Percentiles rank a stretch among this genome's conserved stretches.
phyloP scores from a whole-genome alignment of 2,888 invertebrate species.

The Chaitophorus viminalis region DNA sequence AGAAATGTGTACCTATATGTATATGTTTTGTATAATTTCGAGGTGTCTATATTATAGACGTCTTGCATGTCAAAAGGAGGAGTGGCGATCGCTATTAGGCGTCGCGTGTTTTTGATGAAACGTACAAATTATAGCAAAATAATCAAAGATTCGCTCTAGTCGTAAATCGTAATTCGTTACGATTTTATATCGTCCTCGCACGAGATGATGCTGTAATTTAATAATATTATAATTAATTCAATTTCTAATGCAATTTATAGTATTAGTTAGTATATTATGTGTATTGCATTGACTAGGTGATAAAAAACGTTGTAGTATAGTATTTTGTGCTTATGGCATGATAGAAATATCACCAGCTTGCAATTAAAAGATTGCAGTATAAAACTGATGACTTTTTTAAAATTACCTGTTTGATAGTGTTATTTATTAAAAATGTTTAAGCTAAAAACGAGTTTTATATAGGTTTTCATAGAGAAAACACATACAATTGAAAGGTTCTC shows the following conservation, averaged over 20 bases:
- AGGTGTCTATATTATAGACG: conserved; percentile 52
- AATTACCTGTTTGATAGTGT: no score
- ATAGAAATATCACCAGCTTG: no score
- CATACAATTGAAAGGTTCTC: no score
- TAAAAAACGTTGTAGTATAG: no score
- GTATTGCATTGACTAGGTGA: not conserved
- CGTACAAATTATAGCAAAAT: conserved; percentile 22
- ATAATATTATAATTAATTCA: conserved; percentile 15
- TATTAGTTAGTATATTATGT: not conserved
- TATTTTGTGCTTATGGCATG: no score
- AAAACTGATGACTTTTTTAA: no score
- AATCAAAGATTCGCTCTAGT: conserved; percentile 15
- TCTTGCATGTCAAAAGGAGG: conserved; percentile 56
- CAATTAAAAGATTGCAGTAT: no score
- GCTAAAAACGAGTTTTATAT: no score
- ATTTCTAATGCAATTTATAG: not conserved
- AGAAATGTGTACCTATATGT: not conserved
- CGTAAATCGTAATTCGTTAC: not conserved
- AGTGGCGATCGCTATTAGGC: conserved; percentile 20
- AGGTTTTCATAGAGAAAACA: no score
- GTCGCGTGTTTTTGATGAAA: conserved; percentile 49
- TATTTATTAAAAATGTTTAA: no score
- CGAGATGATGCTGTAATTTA: not conserved
- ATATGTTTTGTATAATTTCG: not conserved
- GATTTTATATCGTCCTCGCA: conserved; percentile 19